phyloP scores from a whole-genome alignment of 2,888 invertebrate genomes.

The Dryobotodes eremita region DNA sequence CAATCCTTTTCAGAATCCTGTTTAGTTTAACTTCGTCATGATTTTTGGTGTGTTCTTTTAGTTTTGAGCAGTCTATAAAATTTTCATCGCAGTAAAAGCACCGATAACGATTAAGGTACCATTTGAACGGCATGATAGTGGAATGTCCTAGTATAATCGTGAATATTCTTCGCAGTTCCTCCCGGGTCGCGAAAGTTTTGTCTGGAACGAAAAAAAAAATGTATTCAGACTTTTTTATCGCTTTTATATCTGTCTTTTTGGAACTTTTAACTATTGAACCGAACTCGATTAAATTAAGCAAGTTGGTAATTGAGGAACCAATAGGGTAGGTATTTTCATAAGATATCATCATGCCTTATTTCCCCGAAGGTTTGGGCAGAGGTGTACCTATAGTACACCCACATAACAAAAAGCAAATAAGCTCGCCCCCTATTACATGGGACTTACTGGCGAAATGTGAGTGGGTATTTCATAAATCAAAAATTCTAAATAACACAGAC shows the following conservation, averaged over 20 bases:
- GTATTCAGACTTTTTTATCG: slow-evolving; percentile 36
- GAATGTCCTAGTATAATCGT: slow-evolving; percentile 65
- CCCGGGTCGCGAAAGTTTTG: background rate
- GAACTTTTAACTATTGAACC: too few relatives aligned
- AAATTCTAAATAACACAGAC: background rate
- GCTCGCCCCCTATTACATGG: too few relatives aligned
- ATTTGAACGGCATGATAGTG: slow-evolving; percentile 72
- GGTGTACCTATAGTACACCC: too few relatives aligned
- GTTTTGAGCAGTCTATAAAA: slow-evolving; percentile 36
- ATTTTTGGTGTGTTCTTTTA: slow-evolving; percentile 42
- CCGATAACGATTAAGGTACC: slow-evolving; percentile 68
- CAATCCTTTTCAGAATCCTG: slow-evolving; percentile 20
- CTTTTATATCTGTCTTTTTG: background rate
- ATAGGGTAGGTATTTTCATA: background rate
- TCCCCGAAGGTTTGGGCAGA: too few relatives aligned
- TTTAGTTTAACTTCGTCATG: slow-evolving; percentile 36
- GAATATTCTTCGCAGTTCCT: slow-evolving; percentile 47
- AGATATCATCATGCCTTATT: too few relatives aligned
- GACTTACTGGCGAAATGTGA: too few relatives aligned
- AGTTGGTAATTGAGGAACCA: background rate
- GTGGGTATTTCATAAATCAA: background rate
- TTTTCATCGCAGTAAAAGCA: slow-evolving; percentile 73
- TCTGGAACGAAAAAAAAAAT: slow-evolving; percentile 49
- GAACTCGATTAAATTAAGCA: background rate
- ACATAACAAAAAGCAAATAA: too few relatives aligned